Base-by-base conservation (phyloP, 2,113 vertebrate genomes). In the Euleptes europaea region DNA sequence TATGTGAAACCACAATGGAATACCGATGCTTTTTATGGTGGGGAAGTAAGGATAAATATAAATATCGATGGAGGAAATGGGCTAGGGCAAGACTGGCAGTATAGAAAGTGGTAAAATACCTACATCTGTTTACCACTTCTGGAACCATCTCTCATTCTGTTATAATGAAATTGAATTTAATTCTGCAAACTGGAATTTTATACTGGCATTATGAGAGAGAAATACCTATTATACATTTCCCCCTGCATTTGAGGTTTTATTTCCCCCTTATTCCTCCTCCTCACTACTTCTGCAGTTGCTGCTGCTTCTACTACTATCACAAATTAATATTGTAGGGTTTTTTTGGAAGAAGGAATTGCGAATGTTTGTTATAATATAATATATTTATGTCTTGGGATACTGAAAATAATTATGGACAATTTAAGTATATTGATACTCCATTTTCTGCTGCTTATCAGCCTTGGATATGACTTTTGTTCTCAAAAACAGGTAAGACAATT, bases 391-490 rank as follows among this genome's bases (percentile, higher is more conserved):
- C 87, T 70, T 88, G 77, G 83, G 42, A 72, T 57, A 88, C 83
- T 84, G 87, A 88, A 80, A 35, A 65, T 88, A 81, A 85, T 2
- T 13, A 35, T 28, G 82, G 57, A 54, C 81, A 89, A 92, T 76
- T 0, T 91, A 51, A 86, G n/a, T n/a, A n/a, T n/a, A n/a, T n/a
- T 88, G 42, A 17, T 84, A 91, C 87, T 91, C 60, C 75, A 0
- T 66, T 40, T 88, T 69, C 11, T 44, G 0, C 5, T 91, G 42
- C 2, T 54, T 88, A 3, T 31, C 85, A 51, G 38, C 77, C 78
- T 69, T 5, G 80, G 80, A 81, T 17, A 81, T 42, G 2, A 71
- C 12, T 89, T 88, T 80, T n/a, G 40, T 33, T 88, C 6, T 10
- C 77, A 85, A 90, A 90, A 11, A 4, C 75, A 74, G 51, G 28